phyloP scores from a whole-genome alignment of 2,113 vertebrate species.

The Myanophis thanlyinensis region DNA sequence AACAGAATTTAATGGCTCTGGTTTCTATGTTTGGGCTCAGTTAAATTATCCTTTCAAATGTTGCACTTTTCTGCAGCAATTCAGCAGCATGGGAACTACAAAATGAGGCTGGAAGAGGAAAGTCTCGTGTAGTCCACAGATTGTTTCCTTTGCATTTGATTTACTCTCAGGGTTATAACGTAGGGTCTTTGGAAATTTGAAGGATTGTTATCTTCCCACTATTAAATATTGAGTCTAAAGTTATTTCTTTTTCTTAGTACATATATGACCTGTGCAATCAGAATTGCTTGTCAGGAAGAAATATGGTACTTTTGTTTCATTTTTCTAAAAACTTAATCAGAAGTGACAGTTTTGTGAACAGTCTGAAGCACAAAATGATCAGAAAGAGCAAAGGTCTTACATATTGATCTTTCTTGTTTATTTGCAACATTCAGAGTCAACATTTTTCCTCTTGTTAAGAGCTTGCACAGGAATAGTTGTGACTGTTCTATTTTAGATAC shows the following conservation, averaged over 20 bases:
- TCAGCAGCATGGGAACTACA: neutral
- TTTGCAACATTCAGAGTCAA: neutral
- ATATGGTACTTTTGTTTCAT: neutral
- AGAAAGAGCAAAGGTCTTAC: neutral
- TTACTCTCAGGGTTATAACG: neutral
- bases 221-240: neutral
- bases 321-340: neutral
- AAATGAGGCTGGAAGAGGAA: neutral
- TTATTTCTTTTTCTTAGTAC: neutral
- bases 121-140: neutral
- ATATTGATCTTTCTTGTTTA: neutral
- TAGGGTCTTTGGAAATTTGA: neutral
- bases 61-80: neutral
- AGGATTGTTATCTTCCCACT: neutral
- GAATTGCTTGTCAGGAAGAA: neutral
- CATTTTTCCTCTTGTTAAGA: neutral
- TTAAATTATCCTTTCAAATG: neutral
- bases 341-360: neutral
- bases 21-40: neutral
- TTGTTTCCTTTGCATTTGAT: neutral
- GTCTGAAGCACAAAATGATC: neutral
- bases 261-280: neutral
- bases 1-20: neutral
- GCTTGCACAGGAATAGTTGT: neutral
- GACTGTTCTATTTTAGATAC: neutral